Conservation (phyloP, 2,797 vertebrate genomes). For the Carcharodon carcharias region DNA sequence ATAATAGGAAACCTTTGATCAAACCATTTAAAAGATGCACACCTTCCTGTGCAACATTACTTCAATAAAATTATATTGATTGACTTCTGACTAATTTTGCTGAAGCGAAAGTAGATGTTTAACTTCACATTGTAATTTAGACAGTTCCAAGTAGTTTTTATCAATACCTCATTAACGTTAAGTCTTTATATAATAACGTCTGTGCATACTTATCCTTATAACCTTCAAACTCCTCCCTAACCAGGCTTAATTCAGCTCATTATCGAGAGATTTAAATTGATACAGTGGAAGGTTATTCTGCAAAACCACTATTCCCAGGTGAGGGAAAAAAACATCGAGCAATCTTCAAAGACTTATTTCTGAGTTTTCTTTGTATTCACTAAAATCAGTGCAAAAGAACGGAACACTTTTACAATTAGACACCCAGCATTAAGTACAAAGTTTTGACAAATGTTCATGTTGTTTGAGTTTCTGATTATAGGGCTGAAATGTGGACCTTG, state of each 20-base stretch:
- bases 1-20: background rate
- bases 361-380: background rate
- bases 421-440: background rate
- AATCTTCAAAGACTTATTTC: background rate
- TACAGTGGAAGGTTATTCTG: background rate
- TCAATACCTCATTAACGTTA: slow-evolving; percentile 26
- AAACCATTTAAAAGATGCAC: background rate
- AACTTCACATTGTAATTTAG: slow-evolving; percentile 7
- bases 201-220: background rate
- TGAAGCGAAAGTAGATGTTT: background rate
- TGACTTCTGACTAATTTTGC: background rate
- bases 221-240: background rate
- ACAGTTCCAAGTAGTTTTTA: background rate
- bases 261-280: background rate
- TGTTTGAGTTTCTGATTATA: background rate
- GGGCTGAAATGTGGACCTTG: background rate
- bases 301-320: background rate
- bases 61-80: slow-evolving; percentile 31
- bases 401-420: background rate
- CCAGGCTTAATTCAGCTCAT: background rate
- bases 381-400: background rate
- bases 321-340: background rate
- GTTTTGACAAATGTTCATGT: background rate
- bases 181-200: background rate
- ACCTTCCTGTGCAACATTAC: background rate